Conservation (phyloP, 1,140 invertebrate species). For the Elysia chlorotica region DNA sequence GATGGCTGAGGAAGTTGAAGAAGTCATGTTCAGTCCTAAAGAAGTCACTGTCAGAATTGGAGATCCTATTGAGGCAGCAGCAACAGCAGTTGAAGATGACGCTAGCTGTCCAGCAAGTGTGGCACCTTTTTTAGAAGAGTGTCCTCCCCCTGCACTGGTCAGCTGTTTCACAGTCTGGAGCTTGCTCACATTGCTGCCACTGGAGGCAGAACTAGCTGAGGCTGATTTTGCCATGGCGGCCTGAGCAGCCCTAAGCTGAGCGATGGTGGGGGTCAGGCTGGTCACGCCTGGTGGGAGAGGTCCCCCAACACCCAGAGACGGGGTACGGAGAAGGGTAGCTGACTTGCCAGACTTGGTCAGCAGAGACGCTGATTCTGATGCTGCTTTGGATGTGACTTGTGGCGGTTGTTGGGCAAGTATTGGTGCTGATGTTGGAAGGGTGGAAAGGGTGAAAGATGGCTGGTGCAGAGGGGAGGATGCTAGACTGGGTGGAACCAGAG, state of each 20-base stretch:
- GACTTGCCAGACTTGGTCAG: constrained; percentile 9
- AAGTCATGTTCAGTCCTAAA: neutral
- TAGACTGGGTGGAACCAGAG: neutral
- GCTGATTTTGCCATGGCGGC: constrained; percentile 16
- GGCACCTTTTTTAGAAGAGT: too few relatives aligned
- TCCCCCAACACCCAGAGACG: too few relatives aligned
- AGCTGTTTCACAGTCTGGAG: constrained; percentile 19
- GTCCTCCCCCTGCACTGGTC: neutral
- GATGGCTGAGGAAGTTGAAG: too few relatives aligned
- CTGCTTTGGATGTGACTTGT: neutral
- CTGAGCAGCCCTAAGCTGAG: constrained; percentile 13
- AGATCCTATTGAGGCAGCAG: neutral
- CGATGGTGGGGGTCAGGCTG: neutral
- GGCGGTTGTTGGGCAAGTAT: neutral
- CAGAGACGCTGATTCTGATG: neutral
- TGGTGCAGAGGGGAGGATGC: constrained; percentile 11
- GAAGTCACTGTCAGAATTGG: constrained; percentile 19
- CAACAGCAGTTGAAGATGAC: neutral
- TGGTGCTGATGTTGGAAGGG: neutral
- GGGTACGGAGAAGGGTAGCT: too few relatives aligned
- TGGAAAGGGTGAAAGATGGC: constrained; percentile 11
- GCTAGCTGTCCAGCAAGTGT: too few relatives aligned
- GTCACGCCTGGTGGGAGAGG: neutral
- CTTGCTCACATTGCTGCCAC: too few relatives aligned
- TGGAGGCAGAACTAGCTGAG: too few relatives aligned